Evolutionary conservation across 2,113 vertebrate species (phyloP).

Genomic region (Anas platyrhynchos): DNA sequence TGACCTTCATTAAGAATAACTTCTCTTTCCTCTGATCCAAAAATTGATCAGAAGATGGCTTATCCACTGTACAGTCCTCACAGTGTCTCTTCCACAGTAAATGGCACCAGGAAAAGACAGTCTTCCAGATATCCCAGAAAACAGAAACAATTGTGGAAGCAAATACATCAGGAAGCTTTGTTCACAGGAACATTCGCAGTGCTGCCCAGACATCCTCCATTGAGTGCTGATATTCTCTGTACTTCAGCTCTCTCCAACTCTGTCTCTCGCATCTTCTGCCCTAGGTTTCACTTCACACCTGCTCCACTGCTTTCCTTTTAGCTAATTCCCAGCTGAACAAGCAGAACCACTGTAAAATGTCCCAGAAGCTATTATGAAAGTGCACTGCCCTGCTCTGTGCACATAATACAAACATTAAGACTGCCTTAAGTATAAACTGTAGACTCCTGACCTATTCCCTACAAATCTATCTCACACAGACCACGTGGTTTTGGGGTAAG

Average conservation of each 20-base stretch:
- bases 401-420: neutral
- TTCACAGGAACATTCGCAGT: neutral
- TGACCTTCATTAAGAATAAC: neutral
- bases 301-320: constrained; percentile 8
- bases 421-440: neutral
- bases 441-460: neutral
- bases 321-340: neutral
- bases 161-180: neutral
- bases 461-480: neutral
- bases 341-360: neutral
- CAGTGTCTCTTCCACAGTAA: neutral
- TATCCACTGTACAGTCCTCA: neutral
- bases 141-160: neutral
- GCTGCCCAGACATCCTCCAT: neutral
- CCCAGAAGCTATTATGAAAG: neutral
- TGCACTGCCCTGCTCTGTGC: neutral
- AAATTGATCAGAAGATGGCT: neutral
- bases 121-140: neutral
- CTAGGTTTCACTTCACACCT: constrained; percentile 2
- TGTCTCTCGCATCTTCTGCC: neutral
- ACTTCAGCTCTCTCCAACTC: neutral
- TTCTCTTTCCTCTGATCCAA: neutral
- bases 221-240: neutral
- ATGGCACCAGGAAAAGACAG: neutral
- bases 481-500: neutral